A percentile compares a stretch with the other conserved stretches of the same genome.
Conservation (phyloP, 1,140 invertebrate species). For the Penaeus vannamei region DNA sequence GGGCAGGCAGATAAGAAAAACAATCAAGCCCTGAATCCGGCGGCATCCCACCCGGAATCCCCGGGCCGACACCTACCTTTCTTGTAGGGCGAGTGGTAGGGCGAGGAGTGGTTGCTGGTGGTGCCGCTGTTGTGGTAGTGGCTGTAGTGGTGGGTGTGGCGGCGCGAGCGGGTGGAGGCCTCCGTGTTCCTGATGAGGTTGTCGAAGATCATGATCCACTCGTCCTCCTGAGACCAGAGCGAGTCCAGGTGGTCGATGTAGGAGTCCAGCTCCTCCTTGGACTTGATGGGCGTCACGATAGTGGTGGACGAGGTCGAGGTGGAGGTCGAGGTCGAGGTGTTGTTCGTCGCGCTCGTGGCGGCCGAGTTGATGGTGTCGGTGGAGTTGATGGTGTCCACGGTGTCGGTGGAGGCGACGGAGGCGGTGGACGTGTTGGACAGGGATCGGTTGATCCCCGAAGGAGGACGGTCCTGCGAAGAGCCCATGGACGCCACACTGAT, state of each 20-base stretch:
- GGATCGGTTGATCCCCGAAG: conserved; percentile 54
- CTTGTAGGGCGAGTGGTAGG: conserved; percentile 57
- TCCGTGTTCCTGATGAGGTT: conserved; percentile 64
- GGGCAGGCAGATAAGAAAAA: not conserved
- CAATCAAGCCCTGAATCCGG: not conserved
- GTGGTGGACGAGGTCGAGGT: conserved; percentile 55
- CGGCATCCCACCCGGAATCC: not conserved
- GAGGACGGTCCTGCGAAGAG: conserved; percentile 37
- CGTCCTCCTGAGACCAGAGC: conserved; percentile 63
- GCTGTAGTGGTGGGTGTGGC: conserved; percentile 62
- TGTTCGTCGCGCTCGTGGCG: conserved; percentile 45
- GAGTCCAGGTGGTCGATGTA: conserved; percentile 66
- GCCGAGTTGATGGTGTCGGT: conserved; percentile 51
- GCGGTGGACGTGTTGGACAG: conserved; percentile 56
- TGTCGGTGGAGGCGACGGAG: conserved; percentile 46
- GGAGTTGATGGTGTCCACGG: conserved; percentile 20
- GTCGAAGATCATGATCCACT: conserved; percentile 68
- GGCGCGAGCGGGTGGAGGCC: conserved; percentile 47
- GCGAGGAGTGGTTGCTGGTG: conserved; percentile 57
- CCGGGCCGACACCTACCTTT: conserved; percentile 5
- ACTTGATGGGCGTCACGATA: conserved; percentile 61
- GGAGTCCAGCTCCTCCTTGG: conserved; percentile 64
- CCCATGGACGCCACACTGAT: conserved; percentile 51
- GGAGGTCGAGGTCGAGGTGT: conserved; percentile 46
- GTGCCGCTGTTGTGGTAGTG: conserved; percentile 59